These are phyloP conservation scores for Trachelus iudaicus DNA, from an alignment of 2,888 invertebrate species.

Conservation along the genomic window DNA sequence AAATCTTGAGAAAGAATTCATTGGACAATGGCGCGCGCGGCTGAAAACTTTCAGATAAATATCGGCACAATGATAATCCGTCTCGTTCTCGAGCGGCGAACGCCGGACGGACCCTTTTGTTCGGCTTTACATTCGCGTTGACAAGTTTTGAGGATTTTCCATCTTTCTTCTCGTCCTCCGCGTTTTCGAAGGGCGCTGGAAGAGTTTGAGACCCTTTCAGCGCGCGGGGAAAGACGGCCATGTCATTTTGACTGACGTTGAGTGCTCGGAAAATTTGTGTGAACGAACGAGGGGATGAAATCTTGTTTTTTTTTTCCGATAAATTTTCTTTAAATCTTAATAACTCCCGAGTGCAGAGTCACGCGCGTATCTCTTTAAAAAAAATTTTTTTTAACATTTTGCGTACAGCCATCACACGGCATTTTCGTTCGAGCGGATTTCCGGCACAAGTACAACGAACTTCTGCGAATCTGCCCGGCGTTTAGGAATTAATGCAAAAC, in stretches of 20 bases:
- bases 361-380: background rate
- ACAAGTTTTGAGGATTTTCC: constrained; percentile 39
- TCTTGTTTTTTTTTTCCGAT: background rate
- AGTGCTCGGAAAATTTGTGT: constrained; percentile 53
- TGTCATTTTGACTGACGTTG: constrained; percentile 35
- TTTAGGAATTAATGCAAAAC: constrained; percentile 1
- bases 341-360: background rate
- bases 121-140: constrained; percentile 30
- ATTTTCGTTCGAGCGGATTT: background rate
- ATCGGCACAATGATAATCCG: constrained; percentile 56
- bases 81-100: constrained; percentile 30
- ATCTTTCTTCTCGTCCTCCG: constrained; percentile 6
- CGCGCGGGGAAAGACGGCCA: constrained; percentile 28
- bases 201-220: background rate
- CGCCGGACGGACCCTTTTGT: constrained; percentile 30
- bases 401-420: background rate
- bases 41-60: constrained; percentile 51
- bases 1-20: constrained; percentile 31
- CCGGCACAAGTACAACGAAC: background rate
- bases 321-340: background rate
- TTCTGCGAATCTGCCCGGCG: background rate
- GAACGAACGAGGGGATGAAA: background rate
- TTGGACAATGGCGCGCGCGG: constrained; percentile 28
- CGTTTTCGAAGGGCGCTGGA: background rate
- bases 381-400: background rate